Percentiles rank a stretch among this genome's conserved stretches.
Evolutionary conservation across 2,888 invertebrate species (phyloP).

Genomic region (Empis livida): DNA sequence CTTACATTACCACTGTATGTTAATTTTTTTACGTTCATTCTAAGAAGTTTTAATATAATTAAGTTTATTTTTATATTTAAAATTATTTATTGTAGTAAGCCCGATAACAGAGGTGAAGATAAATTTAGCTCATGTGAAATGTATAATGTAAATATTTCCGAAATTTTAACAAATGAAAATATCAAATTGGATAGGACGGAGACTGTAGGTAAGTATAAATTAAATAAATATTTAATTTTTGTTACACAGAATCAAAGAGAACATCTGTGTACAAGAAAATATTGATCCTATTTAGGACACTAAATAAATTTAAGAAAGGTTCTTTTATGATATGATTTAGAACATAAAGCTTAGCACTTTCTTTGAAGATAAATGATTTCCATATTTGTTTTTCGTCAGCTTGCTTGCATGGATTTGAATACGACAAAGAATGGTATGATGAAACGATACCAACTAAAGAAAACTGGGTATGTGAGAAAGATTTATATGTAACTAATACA

Average conservation of each 20-base stretch:
- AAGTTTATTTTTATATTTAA: not conserved
- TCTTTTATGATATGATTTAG: too few species aligned
- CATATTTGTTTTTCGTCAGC: slow-evolving; percentile 22
- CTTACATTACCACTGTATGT: slow-evolving; percentile 41
- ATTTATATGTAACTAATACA: slow-evolving; percentile 41
- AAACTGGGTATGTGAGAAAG: slow-evolving; percentile 44
- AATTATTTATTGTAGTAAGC: slow-evolving; percentile 20
- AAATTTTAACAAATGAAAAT: not conserved
- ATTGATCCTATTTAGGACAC: too few species aligned
- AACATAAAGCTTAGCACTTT: too few species aligned
- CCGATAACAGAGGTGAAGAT: slow-evolving; percentile 29
- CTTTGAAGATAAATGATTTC: too few species aligned
- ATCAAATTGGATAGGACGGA: not conserved
- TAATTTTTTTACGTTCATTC: too few species aligned
- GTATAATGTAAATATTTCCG: slow-evolving; percentile 33
- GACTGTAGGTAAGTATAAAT: not conserved
- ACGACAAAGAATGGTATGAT: slow-evolving; percentile 41
- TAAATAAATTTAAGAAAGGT: too few species aligned
- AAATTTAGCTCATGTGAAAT: slow-evolving; percentile 37
- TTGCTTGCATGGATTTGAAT: slow-evolving; percentile 43
- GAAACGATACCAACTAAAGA: slow-evolving; percentile 39
- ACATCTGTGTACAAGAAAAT: too few species aligned
- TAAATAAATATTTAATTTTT: too few species aligned
- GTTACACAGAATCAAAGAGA: too few species aligned
- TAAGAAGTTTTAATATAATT: too few species aligned